Conservation (phyloP, 2,113 vertebrate species). For the Puntigrus tetrazona region DNA sequence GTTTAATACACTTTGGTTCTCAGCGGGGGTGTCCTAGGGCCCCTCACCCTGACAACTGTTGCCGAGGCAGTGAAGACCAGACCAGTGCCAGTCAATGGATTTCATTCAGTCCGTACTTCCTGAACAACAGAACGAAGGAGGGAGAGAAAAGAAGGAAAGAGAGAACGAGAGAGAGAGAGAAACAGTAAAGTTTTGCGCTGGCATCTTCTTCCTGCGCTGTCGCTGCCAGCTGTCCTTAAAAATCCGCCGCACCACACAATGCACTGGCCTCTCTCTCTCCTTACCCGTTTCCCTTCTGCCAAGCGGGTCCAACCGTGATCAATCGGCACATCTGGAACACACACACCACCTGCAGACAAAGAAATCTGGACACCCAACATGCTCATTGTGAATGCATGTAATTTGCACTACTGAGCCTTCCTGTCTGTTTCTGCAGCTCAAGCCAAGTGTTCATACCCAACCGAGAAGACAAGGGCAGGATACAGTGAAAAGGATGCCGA, state of each 20-base stretch:
- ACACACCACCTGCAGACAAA: slow-evolving; percentile 49
- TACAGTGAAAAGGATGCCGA: background rate
- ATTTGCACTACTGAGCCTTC: slow-evolving; percentile 48
- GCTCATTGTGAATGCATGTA: slow-evolving; percentile 40
- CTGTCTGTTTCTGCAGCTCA: slow-evolving; percentile 28
- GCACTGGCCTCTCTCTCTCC: slow-evolving; percentile 36
- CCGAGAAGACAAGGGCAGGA: slow-evolving; percentile 9
- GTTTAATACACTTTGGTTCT: slow-evolving; percentile 39
- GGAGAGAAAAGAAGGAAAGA: slow-evolving; percentile 33
- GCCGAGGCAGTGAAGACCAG: slow-evolving; percentile 48
- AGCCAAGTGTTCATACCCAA: slow-evolving; percentile 33
- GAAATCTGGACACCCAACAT: slow-evolving; percentile 49
- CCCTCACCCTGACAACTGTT: slow-evolving; percentile 59
- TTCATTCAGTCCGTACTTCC: slow-evolving; percentile 57
- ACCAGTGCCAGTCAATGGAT: slow-evolving; percentile 51
- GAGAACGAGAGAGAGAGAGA: slow-evolving; percentile 42
- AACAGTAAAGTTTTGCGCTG: slow-evolving; percentile 55
- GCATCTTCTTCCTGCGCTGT: slow-evolving; percentile 57
- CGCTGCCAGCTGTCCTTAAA: slow-evolving; percentile 59
- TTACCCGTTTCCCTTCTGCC: slow-evolving; percentile 42
- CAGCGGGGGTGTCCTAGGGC: slow-evolving; percentile 34
- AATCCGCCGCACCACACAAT: slow-evolving; percentile 54
- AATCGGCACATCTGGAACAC: slow-evolving; percentile 58
- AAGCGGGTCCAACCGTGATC: slow-evolving; percentile 50
- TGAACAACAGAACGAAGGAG: slow-evolving; percentile 48